Base-by-base conservation (phyloP, 2,797 vertebrate species). In the Arvicola amphibius region DNA sequence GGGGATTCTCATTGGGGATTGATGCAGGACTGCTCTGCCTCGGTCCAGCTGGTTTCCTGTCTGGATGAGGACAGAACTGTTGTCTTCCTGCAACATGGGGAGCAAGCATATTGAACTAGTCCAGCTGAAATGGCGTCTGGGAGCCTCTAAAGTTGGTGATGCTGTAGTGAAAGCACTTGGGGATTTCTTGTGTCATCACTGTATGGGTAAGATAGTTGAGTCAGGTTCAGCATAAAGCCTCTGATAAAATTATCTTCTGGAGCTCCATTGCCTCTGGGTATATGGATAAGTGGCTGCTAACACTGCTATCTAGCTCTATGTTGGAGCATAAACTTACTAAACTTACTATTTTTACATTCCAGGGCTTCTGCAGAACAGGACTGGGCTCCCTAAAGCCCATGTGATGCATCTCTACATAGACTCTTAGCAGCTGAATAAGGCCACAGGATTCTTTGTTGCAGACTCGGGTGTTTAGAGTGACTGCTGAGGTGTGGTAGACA, bases 91-190 rank as follows among this genome's bases (percentile, higher is more conserved):
- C 63, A n/a, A 9, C 19, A 6, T 74, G 21, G 25, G 3, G 13
- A 76, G 34, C 43, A 46, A 59, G 76, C 11, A 77, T 4, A 27
- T 19, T 48, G 19, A 87, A 53, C 10, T 19, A 29, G 16, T 0
- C 0, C 17, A 78, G 29, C 0, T 88, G 76, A 88, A 67, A 59
- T 37, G 61, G 32, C 23, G 69, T 73, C 43, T 56, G 10, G 51
- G 53, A 53, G 40, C 7, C 53, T 65, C 0, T 19, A 83, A 56
- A 17, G 56, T 6, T 65, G 91, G 77, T 17, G 6, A 29, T 51
- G 43, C 1, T 4, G 34, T 43, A 61, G 8, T 10, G 9, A 76
- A 37, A 32, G 32, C 53, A n/a, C 4, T 0, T 0, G 46, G 61
- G 27, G 16, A 46, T 48, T 67, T 95, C 74, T 53, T 95, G 2